Evolutionary conservation across 2,113 vertebrate species (phyloP).

Genomic region (Mobula hypostoma): DNA sequence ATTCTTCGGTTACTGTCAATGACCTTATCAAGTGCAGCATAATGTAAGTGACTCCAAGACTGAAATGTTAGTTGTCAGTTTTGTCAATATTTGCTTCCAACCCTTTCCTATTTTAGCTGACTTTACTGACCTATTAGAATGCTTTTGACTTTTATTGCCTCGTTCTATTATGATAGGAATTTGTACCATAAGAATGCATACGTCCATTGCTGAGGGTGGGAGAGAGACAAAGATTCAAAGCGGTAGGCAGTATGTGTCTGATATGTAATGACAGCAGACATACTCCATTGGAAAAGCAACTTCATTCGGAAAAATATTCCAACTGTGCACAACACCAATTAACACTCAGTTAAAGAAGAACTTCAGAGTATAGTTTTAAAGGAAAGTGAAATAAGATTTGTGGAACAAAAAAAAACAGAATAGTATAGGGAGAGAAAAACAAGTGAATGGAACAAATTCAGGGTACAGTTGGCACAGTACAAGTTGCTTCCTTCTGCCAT

Average conservation of each 20-base stretch:
- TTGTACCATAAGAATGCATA: too few relatives aligned
- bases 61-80: background rate
- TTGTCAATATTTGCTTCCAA: background rate
- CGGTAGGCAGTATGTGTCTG: background rate
- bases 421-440: background rate
- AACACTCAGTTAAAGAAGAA: background rate
- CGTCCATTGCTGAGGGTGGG: too few relatives aligned
- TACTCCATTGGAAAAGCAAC: background rate
- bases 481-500: background rate
- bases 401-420: background rate
- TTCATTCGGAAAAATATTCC: background rate
- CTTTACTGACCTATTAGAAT: background rate
- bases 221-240: slow-evolving; percentile 5
- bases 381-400: background rate
- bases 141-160: background rate
- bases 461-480: background rate
- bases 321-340: too few relatives aligned
- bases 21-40: background rate
- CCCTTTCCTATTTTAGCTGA: background rate
- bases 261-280: background rate
- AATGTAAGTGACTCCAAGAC: background rate
- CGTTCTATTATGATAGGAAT: background rate
- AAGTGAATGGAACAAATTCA: background rate
- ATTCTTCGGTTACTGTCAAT: background rate
- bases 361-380: background rate